Evolutionary conservation across 1,140 invertebrate genomes (phyloP).

Genomic region (Pseudomyrmex dendroicus): DNA sequence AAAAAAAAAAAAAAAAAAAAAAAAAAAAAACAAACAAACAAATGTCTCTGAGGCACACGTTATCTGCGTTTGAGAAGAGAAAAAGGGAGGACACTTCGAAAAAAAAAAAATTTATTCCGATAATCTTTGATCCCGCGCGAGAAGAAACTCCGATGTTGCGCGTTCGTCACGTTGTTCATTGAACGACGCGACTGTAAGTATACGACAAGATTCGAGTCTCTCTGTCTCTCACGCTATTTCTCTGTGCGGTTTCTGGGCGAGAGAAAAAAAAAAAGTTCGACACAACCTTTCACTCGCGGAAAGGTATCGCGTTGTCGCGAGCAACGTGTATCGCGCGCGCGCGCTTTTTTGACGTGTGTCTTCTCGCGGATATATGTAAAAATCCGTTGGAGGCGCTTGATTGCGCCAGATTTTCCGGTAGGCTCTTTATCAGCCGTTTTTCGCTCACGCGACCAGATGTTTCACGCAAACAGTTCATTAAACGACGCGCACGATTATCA

Average conservation of each 20-base stretch:
- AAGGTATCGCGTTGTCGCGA: conserved; percentile 21
- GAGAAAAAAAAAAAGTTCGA: not conserved
- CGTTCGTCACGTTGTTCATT: too few species aligned
- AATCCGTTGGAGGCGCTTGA: not conserved
- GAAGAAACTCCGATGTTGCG: not conserved
- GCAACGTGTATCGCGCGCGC: conserved; percentile 8
- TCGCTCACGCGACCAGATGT: conserved; percentile 30
- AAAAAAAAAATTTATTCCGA: conserved; percentile 13
- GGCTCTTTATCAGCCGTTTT: conserved; percentile 13
- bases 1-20: too few species aligned
- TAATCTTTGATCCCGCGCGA: conserved; percentile 9
- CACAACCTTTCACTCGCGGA: not conserved
- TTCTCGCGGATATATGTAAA: conserved; percentile 25
- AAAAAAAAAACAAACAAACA: too few species aligned
- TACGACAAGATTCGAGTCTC: too few species aligned
- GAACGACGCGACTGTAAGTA: too few species aligned
- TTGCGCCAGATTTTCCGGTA: not conserved
- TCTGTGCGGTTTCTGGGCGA: not conserved
- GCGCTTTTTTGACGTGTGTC: conserved; percentile 25
- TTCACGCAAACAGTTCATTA: conserved; percentile 41
- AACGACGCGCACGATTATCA: conserved; percentile 14
- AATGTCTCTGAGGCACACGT: not conserved
- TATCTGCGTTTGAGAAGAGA: not conserved
- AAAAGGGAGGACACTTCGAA: not conserved
- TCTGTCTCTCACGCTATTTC: not conserved